Conservation (phyloP, 2,797 vertebrate species). For the Bucorvus abyssinicus region DNA sequence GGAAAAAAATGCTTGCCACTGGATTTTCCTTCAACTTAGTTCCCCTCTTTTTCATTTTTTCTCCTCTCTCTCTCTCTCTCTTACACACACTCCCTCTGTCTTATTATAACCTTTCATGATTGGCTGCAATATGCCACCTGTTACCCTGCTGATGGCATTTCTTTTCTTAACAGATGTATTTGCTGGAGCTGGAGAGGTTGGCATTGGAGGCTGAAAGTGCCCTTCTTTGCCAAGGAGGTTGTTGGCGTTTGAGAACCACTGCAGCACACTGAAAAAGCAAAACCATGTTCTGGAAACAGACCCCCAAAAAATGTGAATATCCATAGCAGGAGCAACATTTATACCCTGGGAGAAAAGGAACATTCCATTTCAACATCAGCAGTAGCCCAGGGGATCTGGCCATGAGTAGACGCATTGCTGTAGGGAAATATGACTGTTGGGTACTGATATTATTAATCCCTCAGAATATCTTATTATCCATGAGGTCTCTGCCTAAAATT, state of each 20-base stretch:
- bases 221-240: neutral
- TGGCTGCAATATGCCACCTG: constrained; percentile 49
- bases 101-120: neutral
- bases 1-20: neutral
- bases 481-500: neutral
- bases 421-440: neutral
- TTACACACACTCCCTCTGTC: neutral
- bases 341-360: neutral
- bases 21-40: neutral
- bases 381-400: neutral
- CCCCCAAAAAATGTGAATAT: neutral
- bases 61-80: neutral
- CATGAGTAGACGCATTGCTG: neutral
- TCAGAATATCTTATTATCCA: neutral
- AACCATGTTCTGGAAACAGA: neutral
- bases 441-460: neutral
- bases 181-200: neutral
- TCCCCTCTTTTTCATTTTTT: neutral
- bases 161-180: constrained; percentile 36
- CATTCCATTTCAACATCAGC: neutral
- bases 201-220: neutral
- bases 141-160: constrained; percentile 38
- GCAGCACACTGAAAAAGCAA: neutral
- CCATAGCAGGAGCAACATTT: neutral
- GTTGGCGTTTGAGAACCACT: neutral